Evolutionary conservation across 1,140 invertebrate species (phyloP), one percentile per base, ranked within the genome.

Genomic region (Dinothrombium tinctorium): DNA sequence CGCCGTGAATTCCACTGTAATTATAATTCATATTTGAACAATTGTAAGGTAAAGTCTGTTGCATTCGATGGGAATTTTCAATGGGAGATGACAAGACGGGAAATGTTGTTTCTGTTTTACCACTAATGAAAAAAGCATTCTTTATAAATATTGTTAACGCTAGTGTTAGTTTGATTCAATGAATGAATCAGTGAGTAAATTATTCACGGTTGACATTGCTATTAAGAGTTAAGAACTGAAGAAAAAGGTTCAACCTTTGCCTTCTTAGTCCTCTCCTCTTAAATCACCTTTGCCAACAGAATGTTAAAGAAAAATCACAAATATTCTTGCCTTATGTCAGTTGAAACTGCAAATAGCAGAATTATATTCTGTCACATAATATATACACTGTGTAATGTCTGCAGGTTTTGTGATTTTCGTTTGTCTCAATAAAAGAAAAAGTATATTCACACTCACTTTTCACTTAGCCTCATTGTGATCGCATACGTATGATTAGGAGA

Each of bases 241-340:
- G 15, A 29, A 29, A 29, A 29, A n/a, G 12, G 15, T 15, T 29
- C 15, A 53, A 53, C 49, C 53, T 48, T 5, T 54, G 53, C 28
- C 54, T 47, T 40, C 28, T n/a, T 29, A 15, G 28, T 26, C 28
- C 4, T 29, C 28, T 4, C 4, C 15, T 29, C 11, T n/a, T 29
- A n/a, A 15, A 15, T 4, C 15, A n/a, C 28, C 28, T n/a, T 29
- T 11, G 3, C 15, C 28, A 29, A n/a, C 15, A n/a, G 28, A 29
- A 29, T 29, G 11, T 29, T 15, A n/a, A n/a, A n/a, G 12, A n/a
- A 11, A 11, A 29, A n/a, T n/a, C n/a, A n/a, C n/a, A n/a, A n/a
- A n/a, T n/a, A n/a, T n/a, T n/a, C n/a, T n/a, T n/a, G n/a, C n/a
- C n/a, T n/a, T n/a, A n/a, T n/a, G n/a, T n/a, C n/a, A n/a, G n/a